Evolutionary conservation across 2,888 invertebrate genomes (phyloP).

Genomic region (Neuroscelio doddi): DNA sequence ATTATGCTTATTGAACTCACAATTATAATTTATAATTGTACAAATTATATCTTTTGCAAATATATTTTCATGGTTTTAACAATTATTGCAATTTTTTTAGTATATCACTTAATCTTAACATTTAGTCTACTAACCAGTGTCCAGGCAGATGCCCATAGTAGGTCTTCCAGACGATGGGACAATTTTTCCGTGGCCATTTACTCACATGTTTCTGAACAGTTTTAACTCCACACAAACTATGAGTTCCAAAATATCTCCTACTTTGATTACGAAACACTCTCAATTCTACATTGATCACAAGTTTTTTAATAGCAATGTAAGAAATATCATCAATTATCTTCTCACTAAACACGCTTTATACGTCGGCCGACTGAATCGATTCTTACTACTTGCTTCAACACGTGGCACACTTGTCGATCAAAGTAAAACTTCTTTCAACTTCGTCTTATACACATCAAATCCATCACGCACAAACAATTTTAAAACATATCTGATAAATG

Average conservation of each 20-base stretch:
- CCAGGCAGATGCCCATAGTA: constrained; percentile 75
- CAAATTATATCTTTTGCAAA: no score
- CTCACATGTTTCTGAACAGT: constrained; percentile 62
- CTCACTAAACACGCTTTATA: constrained; percentile 16
- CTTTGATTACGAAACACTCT: no score
- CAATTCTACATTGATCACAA: constrained; percentile 16
- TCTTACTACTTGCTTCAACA: constrained; percentile 30
- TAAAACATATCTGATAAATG: no score
- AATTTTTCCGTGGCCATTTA: constrained; percentile 68
- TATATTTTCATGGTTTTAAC: no score
- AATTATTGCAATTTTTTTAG: no score
- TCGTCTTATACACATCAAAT: background rate
- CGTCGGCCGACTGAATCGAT: constrained; percentile 30
- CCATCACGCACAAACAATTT: constrained; percentile 2
- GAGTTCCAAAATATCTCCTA: background rate
- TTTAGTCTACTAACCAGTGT: constrained; percentile 73
- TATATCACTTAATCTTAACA: no score
- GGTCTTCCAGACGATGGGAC: constrained; percentile 62
- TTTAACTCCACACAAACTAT: constrained; percentile 11
- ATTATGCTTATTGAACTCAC: no score
- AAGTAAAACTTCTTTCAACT: constrained; percentile 17
- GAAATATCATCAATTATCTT: background rate
- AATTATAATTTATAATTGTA: no score
- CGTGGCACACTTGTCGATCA: constrained; percentile 38
- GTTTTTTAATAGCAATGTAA: background rate